Evolutionary conservation across 2,797 vertebrate species (phyloP).

Genomic region (Aldrovandia affinis): DNA sequence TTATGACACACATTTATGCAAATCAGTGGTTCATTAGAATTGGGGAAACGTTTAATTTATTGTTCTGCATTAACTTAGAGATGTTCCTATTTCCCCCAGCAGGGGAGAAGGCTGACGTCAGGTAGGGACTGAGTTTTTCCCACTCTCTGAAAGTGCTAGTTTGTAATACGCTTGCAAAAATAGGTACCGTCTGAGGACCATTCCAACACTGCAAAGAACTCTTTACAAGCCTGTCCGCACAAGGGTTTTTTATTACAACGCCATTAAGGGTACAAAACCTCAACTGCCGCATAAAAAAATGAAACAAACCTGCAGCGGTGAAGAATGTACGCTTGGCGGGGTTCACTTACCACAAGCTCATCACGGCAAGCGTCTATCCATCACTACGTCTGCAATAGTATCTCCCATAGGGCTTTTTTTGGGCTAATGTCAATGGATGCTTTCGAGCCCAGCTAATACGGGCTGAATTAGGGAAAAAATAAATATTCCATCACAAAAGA

Average conservation of each 20-base stretch:
- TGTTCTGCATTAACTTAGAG: neutral
- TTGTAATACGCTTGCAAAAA: neutral
- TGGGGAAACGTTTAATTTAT: no score
- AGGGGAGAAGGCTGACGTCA: neutral
- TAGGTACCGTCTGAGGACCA: neutral
- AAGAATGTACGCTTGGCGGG: neutral
- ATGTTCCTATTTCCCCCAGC: neutral
- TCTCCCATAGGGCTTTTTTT: neutral
- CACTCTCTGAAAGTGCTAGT: neutral
- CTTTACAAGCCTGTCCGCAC: neutral
- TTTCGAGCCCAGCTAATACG: no score
- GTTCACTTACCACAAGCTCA: neutral
- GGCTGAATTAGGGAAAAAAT: no score
- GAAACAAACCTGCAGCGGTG: neutral
- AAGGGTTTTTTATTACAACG: neutral
- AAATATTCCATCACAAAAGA: no score
- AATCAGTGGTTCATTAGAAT: neutral
- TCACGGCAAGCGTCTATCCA: neutral
- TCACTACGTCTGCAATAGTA: neutral
- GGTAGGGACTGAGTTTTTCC: neutral
- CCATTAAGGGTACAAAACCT: neutral
- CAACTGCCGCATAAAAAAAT: neutral
- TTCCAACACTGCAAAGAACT: neutral
- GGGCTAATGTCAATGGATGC: neutral
- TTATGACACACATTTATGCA: neutral